A percentile compares a stretch with the other conserved stretches of the same genome.
Conservation (phyloP, 2,113 vertebrate genomes). For the Echinops telfairi region DNA sequence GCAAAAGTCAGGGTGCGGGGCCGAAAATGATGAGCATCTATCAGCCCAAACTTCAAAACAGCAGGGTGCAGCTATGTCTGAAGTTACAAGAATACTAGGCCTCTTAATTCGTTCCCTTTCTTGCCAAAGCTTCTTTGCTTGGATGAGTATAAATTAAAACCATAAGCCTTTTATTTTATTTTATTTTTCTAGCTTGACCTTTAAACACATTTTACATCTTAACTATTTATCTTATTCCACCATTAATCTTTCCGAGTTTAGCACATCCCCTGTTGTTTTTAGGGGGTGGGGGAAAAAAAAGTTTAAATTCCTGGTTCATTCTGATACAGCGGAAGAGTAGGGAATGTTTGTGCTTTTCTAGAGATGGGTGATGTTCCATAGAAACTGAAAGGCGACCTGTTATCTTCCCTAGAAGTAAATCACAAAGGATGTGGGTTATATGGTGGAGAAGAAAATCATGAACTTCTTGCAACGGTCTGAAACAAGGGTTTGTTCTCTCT, state of each 20-base stretch:
- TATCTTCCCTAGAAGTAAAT: neutral
- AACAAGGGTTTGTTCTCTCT: neutral
- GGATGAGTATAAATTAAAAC: slow-evolving; percentile 87
- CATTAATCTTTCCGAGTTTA: slow-evolving; percentile 72
- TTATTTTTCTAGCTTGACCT: slow-evolving; percentile 87
- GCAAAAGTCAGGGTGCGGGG: neutral
- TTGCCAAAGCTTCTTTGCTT: slow-evolving; percentile 85
- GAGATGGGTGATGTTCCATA: slow-evolving; percentile 15
- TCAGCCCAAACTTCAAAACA: slow-evolving; percentile 85
- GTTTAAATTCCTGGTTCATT: slow-evolving; percentile 45
- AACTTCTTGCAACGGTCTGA: neutral
- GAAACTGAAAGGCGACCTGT: neutral
- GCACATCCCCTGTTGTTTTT: slow-evolving; percentile 65
- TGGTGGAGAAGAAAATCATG: neutral
- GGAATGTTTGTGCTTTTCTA: slow-evolving; percentile 51
- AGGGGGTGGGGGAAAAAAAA: accelerated
- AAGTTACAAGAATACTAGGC: slow-evolving; percentile 80
- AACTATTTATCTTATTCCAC: slow-evolving; percentile 64
- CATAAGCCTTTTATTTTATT: slow-evolving; percentile 81
- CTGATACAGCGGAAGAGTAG: slow-evolving; percentile 19
- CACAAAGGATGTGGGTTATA: neutral
- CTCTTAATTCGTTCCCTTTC: slow-evolving; percentile 83
- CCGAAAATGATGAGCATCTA: slow-evolving; percentile 82
- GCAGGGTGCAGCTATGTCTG: slow-evolving; percentile 81
- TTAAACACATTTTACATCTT: slow-evolving; percentile 83